Base-by-base conservation (phyloP, 2,797 vertebrate genomes). In the Hybognathus amarus region DNA sequence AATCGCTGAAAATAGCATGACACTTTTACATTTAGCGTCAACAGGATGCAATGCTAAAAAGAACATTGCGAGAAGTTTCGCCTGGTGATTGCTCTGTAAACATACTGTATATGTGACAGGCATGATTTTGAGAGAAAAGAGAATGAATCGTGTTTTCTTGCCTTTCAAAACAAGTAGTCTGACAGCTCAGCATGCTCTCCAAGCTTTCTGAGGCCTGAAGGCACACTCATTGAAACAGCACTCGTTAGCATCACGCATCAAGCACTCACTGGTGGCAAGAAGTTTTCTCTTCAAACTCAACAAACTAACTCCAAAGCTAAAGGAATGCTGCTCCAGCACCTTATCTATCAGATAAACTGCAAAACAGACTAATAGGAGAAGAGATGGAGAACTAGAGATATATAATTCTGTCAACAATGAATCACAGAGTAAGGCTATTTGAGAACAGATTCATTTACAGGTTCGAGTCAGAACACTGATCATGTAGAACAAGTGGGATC, bases 81-180 rank as follows among this genome's bases (percentile, higher is more conserved):
- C 73, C 52, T 50, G 22, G 77, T 71, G 85, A 79, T 68, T 59
- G 82, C 61, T 67, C 22, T n/a, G 69, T 33, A 88, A 80, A 85
- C 54, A 74, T 66, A 42, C 17, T 63, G 67, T 77, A 64, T 38
- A 69, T 80, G 68, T 79, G 77, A 71, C 77, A 74, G 69, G 30
- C 45, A 76, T 61, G 61, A 45, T 69, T 77, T 78, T 24, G 52
- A 69, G 54, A 52, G 64, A 81, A 83, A 52, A 69, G 50, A 70
- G 63, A 80, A 11, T 63, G 83, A 79, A 64, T 80, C 9, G 27
- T 68, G 61, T 77, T 78, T 70, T 75, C 50, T 42, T 40, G 27
- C 18, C 61, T 80, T 77, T 81, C 38, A 77, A 85, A 82, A 80
- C 12, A 63, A 66, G 50, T 13, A 50, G 77, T 68, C n/a, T 80